These are phyloP conservation scores for Brachypterus glaber DNA, from an alignment of 2,888 invertebrate genomes.

Conservation along the genomic window DNA sequence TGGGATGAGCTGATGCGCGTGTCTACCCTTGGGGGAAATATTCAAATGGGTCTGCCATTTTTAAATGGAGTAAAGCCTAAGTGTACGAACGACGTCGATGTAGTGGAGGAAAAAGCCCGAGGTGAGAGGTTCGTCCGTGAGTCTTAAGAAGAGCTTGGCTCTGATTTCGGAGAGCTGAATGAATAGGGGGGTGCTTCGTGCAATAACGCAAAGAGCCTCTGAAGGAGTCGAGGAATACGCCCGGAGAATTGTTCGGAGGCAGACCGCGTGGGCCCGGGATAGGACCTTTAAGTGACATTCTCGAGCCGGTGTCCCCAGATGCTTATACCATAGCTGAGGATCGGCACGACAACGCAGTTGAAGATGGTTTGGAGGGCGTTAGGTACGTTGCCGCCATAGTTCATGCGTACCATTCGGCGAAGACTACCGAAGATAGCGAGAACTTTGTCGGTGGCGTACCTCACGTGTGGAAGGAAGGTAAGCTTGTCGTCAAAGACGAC, in stretches of 20 bases:
- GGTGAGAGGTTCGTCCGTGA: too few species aligned
- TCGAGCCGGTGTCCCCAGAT: conserved; percentile 7
- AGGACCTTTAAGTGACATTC: background rate
- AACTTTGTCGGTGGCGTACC: conserved; percentile 1
- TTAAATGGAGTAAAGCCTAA: too few species aligned
- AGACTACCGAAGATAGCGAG: conserved; percentile 1
- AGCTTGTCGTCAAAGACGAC: background rate
- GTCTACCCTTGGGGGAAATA: too few species aligned
- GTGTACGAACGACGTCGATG: too few species aligned
- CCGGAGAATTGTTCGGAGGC: conserved; percentile 1
- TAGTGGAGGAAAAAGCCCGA: too few species aligned
- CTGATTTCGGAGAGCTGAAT: conserved; percentile 4
- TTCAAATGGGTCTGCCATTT: too few species aligned
- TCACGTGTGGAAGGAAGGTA: background rate
- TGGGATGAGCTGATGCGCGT: too few species aligned
- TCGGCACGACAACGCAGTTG: conserved; percentile 4
- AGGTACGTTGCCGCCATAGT: background rate
- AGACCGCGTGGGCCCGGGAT: background rate
- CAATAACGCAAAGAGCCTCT: conserved; percentile 5
- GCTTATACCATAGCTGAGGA: background rate
- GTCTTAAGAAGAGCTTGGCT: background rate
- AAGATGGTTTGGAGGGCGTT: conserved; percentile 5
- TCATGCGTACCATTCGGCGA: background rate
- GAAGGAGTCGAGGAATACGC: background rate
- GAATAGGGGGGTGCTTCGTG: conserved; percentile 2